Conservation (phyloP, 2,888 invertebrate species). For the Caenorhabditis sp. region DNA sequence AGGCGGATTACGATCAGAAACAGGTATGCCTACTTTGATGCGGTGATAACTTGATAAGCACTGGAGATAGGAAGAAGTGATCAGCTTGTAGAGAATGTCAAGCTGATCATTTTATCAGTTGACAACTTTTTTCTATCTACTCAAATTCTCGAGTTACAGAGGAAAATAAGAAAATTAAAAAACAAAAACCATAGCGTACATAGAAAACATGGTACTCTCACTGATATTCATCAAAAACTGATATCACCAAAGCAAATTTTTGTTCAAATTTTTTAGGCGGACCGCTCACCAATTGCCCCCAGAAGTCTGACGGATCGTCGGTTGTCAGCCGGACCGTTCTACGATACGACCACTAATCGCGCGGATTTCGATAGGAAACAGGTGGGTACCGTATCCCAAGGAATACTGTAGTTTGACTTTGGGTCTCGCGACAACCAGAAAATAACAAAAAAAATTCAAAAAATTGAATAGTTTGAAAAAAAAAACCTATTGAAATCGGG, state of each 20-base stretch:
- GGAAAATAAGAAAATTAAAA: too few species aligned
- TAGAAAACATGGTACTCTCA: background rate
- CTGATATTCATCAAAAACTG: background rate
- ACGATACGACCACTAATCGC: slow-evolving; percentile 32
- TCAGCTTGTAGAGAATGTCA: background rate
- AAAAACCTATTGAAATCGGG: too few species aligned
- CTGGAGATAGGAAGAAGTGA: too few species aligned
- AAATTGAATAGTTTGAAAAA: too few species aligned
- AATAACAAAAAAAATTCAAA: too few species aligned
- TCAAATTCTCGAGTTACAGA: background rate
- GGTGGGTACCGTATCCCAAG: slow-evolving; percentile 10
- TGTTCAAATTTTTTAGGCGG: slow-evolving; percentile 10
- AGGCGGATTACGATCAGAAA: slow-evolving; percentile 42
- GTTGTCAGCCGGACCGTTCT: slow-evolving; percentile 10
- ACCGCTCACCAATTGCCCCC: background rate
- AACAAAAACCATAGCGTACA: background rate
- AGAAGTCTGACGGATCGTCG: background rate
- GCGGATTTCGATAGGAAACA: slow-evolving; percentile 46
- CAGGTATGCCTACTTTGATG: slow-evolving; percentile 18
- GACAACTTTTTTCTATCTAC: background rate
- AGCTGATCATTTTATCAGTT: background rate
- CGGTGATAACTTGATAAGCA: too few species aligned
- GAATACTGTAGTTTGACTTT: too few species aligned
- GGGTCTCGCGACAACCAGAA: too few species aligned
- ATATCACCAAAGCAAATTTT: too few species aligned